These are phyloP conservation scores for Hippopotamus amphibius DNA, from an alignment of 2,113 vertebrate species.

Conservation along the genomic window DNA sequence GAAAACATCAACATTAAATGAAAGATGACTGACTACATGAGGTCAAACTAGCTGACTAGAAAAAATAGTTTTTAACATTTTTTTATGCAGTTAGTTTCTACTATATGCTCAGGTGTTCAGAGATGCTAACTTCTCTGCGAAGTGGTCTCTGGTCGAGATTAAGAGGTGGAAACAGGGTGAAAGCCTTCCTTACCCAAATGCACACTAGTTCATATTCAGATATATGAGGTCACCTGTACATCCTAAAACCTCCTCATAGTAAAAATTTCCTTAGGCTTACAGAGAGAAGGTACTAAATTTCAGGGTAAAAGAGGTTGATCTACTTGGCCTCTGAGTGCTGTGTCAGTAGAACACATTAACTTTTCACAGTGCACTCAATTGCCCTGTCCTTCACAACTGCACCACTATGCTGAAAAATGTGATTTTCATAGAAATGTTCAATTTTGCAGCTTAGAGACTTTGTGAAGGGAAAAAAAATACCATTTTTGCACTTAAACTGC, in stretches of 20 bases:
- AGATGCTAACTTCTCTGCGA: background rate
- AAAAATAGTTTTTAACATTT: background rate
- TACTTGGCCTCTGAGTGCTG: background rate
- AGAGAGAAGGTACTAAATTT: conserved; percentile 28
- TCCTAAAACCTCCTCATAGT: background rate
- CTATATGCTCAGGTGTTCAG: background rate
- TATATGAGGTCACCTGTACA: background rate
- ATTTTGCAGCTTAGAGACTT: conserved; percentile 71
- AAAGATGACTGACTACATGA: background rate
- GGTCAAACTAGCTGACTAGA: background rate
- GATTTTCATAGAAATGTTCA: conserved; percentile 77
- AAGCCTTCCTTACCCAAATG: background rate
- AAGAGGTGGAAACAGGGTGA: background rate
- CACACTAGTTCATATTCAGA: background rate
- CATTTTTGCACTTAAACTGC: conserved; percentile 61
- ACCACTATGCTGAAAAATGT: conserved; percentile 75
- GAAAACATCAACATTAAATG: background rate
- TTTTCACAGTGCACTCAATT: conserved; percentile 60
- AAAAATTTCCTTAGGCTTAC: background rate
- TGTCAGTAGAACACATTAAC: conserved; percentile 59
- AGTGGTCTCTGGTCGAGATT: background rate
- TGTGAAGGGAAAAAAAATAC: conserved; percentile 54
- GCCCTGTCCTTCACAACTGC: conserved; percentile 67
- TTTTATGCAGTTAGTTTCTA: background rate
- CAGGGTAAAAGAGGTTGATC: background rate